Conservation (phyloP, 1,140 invertebrate genomes). For the Bombus affinis region DNA sequence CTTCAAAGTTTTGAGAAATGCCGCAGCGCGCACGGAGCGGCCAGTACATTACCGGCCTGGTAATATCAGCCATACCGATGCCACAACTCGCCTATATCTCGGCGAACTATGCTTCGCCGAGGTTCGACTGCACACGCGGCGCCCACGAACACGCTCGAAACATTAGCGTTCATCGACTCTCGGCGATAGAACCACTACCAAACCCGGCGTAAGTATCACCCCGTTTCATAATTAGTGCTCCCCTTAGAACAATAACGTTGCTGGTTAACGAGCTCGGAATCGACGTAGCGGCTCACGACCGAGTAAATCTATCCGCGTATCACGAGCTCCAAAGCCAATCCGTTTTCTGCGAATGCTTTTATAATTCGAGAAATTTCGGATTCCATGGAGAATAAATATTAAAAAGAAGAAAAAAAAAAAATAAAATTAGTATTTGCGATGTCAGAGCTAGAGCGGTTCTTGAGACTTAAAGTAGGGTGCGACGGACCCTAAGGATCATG, state of each 20-base stretch:
- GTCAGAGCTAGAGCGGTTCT: neutral
- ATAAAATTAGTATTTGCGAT: neutral
- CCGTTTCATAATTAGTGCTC: conserved; percentile 23
- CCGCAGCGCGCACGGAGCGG: conserved; percentile 42
- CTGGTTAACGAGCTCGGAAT: neutral
- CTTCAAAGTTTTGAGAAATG: conserved; percentile 70
- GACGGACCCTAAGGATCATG: neutral
- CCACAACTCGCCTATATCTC: conserved; percentile 63
- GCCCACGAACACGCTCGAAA: conserved; percentile 31
- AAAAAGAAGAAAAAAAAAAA: too few relatives aligned
- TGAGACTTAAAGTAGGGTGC: neutral
- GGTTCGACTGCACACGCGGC: conserved; percentile 38
- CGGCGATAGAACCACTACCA: neutral
- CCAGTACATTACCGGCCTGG: conserved; percentile 65
- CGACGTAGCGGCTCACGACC: neutral
- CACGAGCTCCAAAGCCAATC: neutral
- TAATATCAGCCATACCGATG: conserved; percentile 66
- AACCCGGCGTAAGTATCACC: conserved; percentile 15
- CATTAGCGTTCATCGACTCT: conserved; percentile 23
- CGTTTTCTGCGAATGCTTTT: too few relatives aligned
- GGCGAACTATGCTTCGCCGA: conserved; percentile 49
- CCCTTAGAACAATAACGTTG: conserved; percentile 18
- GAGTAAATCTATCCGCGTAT: neutral
- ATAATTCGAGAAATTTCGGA: too few relatives aligned
- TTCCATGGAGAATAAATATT: too few relatives aligned